Conservation (phyloP, 2,888 invertebrate species). For the Synergus umbraculus region DNA sequence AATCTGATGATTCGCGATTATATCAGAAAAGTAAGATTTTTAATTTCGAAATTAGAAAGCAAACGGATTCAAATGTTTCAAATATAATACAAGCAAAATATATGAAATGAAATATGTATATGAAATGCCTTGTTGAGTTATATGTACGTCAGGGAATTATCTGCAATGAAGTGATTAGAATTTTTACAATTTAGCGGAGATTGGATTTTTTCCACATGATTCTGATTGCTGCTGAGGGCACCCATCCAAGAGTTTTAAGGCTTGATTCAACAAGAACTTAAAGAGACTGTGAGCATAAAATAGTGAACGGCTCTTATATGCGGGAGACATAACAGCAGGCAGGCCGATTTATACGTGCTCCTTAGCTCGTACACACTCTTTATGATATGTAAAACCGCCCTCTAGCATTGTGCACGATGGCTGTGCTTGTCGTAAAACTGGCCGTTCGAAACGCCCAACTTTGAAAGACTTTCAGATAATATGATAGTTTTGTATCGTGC, state of each 20-base stretch:
- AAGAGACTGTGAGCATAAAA: constrained; percentile 64
- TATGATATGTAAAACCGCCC: constrained; percentile 72
- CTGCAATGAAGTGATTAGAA: neutral
- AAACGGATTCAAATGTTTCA: no score
- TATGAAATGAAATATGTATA: no score
- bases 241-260: neutral
- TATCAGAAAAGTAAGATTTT: constrained; percentile 3
- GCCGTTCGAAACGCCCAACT: constrained; percentile 38
- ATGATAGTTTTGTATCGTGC: constrained; percentile 30
- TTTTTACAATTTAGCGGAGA: neutral
- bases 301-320: constrained; percentile 63
- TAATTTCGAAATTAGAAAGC: neutral
- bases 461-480: constrained; percentile 42
- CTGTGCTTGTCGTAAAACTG: constrained; percentile 66
- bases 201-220: neutral
- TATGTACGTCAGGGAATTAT: neutral
- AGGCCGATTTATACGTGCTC: constrained; percentile 69
- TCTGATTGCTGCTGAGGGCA: neutral
- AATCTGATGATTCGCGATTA: neutral
- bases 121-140: neutral
- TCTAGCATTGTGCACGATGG: constrained; percentile 60
- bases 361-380: constrained; percentile 65
- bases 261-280: constrained; percentile 42
- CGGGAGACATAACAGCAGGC: constrained; percentile 70
- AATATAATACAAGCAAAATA: no score